Conservation (phyloP, 2,888 invertebrate species). For the Sclerodermus sp. region DNA sequence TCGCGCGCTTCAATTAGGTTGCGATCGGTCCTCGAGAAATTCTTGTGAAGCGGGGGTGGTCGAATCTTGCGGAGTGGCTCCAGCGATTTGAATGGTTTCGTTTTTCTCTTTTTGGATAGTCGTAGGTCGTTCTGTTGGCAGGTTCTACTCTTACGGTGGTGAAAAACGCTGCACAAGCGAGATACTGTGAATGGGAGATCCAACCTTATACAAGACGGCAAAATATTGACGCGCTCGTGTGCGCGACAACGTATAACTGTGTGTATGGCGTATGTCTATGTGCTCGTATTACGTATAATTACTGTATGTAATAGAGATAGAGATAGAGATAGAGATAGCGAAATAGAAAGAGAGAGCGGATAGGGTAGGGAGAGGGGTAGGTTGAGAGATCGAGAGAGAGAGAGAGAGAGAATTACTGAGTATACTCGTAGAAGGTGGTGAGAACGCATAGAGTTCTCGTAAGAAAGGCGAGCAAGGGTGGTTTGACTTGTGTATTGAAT, state of each 20-base stretch:
- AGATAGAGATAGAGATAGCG: conserved; percentile 9
- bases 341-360: conserved; percentile 13
- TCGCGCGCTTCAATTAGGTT: no score
- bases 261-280: neutral
- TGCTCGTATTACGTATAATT: no score
- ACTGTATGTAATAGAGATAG: neutral
- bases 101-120: conserved; percentile 8
- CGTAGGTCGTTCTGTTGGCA: conserved; percentile 34
- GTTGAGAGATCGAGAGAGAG: no score
- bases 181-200: conserved; percentile 54
- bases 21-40: no score
- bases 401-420: no score
- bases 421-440: conserved; percentile 35
- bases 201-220: conserved; percentile 52
- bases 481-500: conserved; percentile 1
- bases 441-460: conserved; percentile 45
- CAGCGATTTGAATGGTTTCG: neutral
- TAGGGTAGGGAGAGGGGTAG: conserved; percentile 9
- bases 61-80: neutral
- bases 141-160: conserved; percentile 56
- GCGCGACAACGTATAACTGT: conserved; percentile 35
- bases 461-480: conserved; percentile 26
- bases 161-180: conserved; percentile 58
- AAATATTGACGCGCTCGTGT: conserved; percentile 36
- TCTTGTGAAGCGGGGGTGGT: no score